These are phyloP conservation scores for Eumacrocentrus americanus DNA, from an alignment of 2,888 invertebrate genomes.

Conservation along the genomic window DNA sequence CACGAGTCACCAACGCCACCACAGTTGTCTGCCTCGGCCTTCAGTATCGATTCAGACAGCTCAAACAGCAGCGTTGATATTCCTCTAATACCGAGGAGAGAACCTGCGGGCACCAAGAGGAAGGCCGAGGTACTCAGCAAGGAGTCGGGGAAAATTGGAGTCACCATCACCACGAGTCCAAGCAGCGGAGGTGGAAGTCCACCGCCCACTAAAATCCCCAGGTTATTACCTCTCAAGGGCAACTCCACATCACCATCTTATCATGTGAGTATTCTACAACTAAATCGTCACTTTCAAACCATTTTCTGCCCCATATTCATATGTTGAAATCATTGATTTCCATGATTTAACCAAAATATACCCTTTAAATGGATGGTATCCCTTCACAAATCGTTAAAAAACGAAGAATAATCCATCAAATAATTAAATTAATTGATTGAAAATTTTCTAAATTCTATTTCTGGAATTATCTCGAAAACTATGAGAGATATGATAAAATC, in stretches of 20 bases:
- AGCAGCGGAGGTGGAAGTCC: slow-evolving; percentile 63
- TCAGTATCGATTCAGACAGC: slow-evolving; percentile 65
- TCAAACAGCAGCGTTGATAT: slow-evolving; percentile 70
- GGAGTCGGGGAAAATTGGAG: slow-evolving; percentile 89
- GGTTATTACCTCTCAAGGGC: slow-evolving; percentile 58
- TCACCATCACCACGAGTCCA: slow-evolving; percentile 81
- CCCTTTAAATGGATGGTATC: no score
- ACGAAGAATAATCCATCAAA: background rate
- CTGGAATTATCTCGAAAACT: no score
- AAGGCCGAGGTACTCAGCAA: slow-evolving; percentile 86
- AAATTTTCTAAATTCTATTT: no score
- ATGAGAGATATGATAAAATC: no score
- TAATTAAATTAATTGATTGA: no score
- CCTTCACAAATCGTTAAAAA: no score
- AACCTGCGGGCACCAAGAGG: slow-evolving; percentile 74
- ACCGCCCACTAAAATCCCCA: slow-evolving; percentile 63
- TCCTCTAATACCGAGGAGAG: slow-evolving; percentile 64
- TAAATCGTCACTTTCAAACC: no score
- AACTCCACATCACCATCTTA: slow-evolving; percentile 56
- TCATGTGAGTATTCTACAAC: slow-evolving; percentile 56
- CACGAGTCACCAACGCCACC: slow-evolving; percentile 61
- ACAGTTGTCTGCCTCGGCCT: slow-evolving; percentile 52
- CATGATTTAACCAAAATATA: no score
- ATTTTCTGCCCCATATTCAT: no score
- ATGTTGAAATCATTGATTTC: no score